Percentiles rank a stretch among this genome's conserved stretches.
These are phyloP conservation scores for Enteromius anoplus DNA, from an alignment of 2,797 vertebrate genomes.

Conservation along the genomic window DNA sequence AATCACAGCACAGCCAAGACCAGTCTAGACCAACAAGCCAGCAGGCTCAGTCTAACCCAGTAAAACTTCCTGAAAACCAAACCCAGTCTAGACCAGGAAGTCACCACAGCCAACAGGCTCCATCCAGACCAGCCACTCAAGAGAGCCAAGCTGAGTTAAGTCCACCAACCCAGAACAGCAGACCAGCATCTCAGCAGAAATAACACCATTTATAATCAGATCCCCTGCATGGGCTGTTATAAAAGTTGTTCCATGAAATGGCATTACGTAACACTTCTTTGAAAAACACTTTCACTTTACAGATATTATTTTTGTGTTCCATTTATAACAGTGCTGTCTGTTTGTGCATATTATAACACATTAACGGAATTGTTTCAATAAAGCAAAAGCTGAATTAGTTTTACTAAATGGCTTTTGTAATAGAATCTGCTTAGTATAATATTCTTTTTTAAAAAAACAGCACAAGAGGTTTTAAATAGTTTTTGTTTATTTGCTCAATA, in stretches of 20 bases:
- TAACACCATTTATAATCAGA: constrained; percentile 2
- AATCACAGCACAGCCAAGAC: constrained; percentile 19
- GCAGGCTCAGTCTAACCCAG: constrained; percentile 10
- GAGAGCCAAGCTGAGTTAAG: background rate
- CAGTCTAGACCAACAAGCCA: constrained; percentile 20
- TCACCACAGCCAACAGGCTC: constrained; percentile 6
- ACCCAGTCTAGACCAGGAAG: constrained; percentile 23
- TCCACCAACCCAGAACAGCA: constrained; percentile 26
- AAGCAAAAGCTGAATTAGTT: constrained; percentile 35
- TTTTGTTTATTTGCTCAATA: constrained; percentile 54
- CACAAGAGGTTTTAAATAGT: constrained; percentile 35
- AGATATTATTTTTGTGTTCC: constrained; percentile 7
- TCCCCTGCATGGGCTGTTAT: background rate
- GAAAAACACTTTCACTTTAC: constrained; percentile 18
- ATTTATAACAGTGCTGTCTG: background rate
- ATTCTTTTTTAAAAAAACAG: background rate
- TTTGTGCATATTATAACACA: constrained; percentile 23
- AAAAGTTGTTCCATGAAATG: background rate
- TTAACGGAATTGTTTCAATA: constrained; percentile 46
- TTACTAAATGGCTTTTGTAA: constrained; percentile 38
- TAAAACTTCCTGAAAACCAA: constrained; percentile 38
- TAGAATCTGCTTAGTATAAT: constrained; percentile 15
- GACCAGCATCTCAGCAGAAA: constrained; percentile 26
- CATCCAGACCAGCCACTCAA: constrained; percentile 27
- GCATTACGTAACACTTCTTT: constrained; percentile 11